Evolutionary conservation across 1,140 invertebrate genomes (phyloP), one percentile per base, ranked within the genome.

Genomic region (Tribolium madens): DNA sequence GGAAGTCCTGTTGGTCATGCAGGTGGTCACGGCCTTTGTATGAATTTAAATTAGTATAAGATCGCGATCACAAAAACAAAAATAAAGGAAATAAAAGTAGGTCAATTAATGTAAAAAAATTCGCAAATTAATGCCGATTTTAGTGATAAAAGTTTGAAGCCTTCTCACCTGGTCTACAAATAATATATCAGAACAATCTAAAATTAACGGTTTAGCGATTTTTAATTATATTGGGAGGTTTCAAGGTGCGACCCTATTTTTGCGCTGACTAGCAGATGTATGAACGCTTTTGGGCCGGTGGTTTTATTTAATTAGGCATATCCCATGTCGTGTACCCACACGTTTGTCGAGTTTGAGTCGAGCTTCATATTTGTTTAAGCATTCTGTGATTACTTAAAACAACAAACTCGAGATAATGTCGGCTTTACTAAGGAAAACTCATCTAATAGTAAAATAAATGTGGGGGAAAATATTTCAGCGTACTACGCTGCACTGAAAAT

Each of bases 51-150:
- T 57, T 6, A 57, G 13, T 21, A n/a, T n/a, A 21, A 57, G 52
- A 57, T 57, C 18, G 17, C 4, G 36, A 42, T 42, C 36, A n/a
- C 52, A 57, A 57, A 26, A 0, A 26, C 21, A 26, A 26, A 26
- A 57, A 57, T 26, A 57, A 26, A 57, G 52, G 52, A 57, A 57
- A 57, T 17, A 57, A 57, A 57, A 57, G 52, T 57, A 17, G 52
- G 52, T 57, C 52, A 57, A 57, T 57, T 57, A 21, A 57, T 57
- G 52, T 12, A 18, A 57, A 57, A 53, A 57, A 57, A 57, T 57
- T 57, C 52, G 52, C 52, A 21, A 57, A 21, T 18, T 57, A 3
- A 10, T 21, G 52, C 7, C 52, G 50, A 53, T 53, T 18, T 1
- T 3, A 3, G 50, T 15, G 50, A 53, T 53, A 53, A 53, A 53